phyloP scores from a whole-genome alignment of 92 coral and sea anemone species.

The Epizoanthus stellaris region DNA sequence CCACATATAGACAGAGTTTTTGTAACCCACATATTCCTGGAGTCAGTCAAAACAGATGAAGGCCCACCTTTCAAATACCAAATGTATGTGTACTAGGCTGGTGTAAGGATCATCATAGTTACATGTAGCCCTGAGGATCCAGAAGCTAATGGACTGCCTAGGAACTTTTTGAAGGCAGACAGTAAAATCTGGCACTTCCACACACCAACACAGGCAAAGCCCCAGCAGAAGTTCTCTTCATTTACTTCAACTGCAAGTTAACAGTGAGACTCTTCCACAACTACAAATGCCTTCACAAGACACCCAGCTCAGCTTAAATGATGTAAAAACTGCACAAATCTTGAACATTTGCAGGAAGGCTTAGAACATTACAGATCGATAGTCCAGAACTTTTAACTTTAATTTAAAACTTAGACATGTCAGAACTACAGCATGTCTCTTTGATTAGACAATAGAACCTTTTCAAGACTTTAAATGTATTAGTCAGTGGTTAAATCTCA shows the following conservation, averaged over 20 bases:
- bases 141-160: background rate
- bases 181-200: background rate
- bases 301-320: background rate
- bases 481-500: too few species aligned
- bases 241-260: background rate
- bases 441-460: too few species aligned
- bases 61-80: background rate
- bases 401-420: too few species aligned
- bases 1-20: background rate
- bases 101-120: background rate
- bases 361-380: too few species aligned
- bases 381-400: too few species aligned
- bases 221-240: background rate
- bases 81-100: background rate
- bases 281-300: background rate
- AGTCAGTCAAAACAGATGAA: background rate
- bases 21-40: background rate
- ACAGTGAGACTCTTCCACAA: constrained; percentile 1
- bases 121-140: background rate
- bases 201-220: background rate
- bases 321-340: too few species aligned
- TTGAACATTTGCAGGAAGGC: too few species aligned
- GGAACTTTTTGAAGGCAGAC: background rate
- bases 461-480: too few species aligned
- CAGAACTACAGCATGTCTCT: too few species aligned